Evolutionary conservation across 2,888 invertebrate genomes (phyloP), one percentile per base, ranked within the genome.

Genomic region (Nomada ferruginata): DNA sequence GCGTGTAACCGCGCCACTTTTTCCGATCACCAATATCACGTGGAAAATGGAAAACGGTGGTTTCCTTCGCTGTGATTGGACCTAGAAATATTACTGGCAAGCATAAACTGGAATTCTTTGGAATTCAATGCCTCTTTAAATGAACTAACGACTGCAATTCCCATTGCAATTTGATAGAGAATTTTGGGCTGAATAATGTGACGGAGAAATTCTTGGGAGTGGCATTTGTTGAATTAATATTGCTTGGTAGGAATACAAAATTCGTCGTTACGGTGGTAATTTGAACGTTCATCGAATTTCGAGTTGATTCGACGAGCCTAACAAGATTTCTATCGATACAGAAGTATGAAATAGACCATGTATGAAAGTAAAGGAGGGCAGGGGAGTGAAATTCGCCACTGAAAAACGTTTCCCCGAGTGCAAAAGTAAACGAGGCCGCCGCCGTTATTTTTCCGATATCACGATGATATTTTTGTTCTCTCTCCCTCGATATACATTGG

Each of bases 371-470:
- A 23, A 13, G 61, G 26, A 53, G 18, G 61, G 44, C 23, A 50
- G 42, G 15, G 29, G 57, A 61, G 23, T 29, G 50, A 60, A 71
- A 71, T 64, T 29, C 50, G 18, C 10, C n/a, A n/a, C 13, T 20
- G 60, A 65, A 77, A 77, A 78, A 68, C 52, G 71, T 29, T 71
- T 71, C 70, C 50, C 42, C n/a, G 50, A 68, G 78, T 57, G 72
- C 26, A 63, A 76, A 79, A 66, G 70, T 64, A n/a, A 76, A 76
- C 76, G 69, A 64, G 79, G 70, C 36, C 36, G 36, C 57, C 70
- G 79, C 42, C 36, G 80, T 78, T 73, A 78, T 78, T 81, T 78
- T 36, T 36, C 81, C 73, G 69, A 78, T 81, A 81, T 69, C 81
- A 60, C 44, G 73, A 81, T 77, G 66, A 59, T 79, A 81, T 79